Percentiles rank a stretch among this genome's conserved stretches.
Evolutionary conservation across 2,797 vertebrate genomes (phyloP).

Genomic region (Paedocypris micromegethes): DNA sequence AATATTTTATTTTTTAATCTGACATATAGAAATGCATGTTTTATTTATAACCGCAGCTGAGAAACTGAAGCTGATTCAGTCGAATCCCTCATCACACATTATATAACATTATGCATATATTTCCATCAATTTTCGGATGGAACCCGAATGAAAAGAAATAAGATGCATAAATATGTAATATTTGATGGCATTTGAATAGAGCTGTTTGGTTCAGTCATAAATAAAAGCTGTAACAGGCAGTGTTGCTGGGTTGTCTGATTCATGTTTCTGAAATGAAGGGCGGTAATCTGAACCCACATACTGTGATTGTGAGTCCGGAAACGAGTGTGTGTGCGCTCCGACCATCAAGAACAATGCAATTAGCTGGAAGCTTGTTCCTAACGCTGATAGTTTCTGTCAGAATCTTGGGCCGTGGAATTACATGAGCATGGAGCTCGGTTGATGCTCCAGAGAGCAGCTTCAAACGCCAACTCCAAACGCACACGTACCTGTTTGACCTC

Average conservation of each 20-base stretch:
- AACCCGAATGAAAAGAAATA: not conserved
- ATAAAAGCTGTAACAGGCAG: not conserved
- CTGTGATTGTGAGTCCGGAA: not conserved
- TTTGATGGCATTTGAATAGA: not conserved
- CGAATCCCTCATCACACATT: not conserved
- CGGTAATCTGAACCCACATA: slow-evolving; percentile 22
- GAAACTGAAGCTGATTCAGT: not conserved
- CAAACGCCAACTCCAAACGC: not conserved
- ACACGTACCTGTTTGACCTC: slow-evolving; percentile 90
- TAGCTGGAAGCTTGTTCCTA: slow-evolving; percentile 22
- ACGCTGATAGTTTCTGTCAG: slow-evolving; percentile 9
- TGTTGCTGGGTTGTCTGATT: slow-evolving; percentile 19
- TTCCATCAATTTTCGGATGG: slow-evolving; percentile 6
- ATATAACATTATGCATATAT: slow-evolving; percentile 19
- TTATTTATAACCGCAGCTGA: not conserved
- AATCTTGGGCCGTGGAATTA: not conserved
- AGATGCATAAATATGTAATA: not conserved
- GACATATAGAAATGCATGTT: too few relatives aligned
- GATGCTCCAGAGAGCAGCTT: not conserved
- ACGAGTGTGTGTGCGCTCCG: slow-evolving; percentile 14
- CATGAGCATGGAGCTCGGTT: not conserved
- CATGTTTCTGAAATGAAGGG: slow-evolving; percentile 18
- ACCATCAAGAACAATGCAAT: slow-evolving; percentile 26
- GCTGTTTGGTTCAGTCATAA: not conserved
- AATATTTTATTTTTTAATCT: too few relatives aligned